Conservation (phyloP, 2,888 invertebrate genomes). For the Disparrhopalites patrizii region DNA sequence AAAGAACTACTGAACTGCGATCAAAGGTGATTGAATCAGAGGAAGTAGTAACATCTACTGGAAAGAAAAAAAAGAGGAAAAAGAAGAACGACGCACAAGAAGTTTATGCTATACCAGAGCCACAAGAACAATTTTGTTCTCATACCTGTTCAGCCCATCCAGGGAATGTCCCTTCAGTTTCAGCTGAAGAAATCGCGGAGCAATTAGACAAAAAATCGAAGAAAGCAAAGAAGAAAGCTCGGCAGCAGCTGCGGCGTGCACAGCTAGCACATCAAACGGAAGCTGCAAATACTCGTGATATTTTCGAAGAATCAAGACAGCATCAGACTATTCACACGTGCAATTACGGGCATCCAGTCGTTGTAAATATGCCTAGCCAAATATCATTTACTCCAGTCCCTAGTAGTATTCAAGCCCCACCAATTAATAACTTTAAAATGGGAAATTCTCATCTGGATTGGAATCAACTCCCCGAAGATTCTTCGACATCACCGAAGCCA, state of each 20-base stretch:
- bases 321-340: not conserved
- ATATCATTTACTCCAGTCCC: not conserved
- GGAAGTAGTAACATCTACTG: not conserved
- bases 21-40: too few species aligned
- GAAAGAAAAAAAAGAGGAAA: not conserved
- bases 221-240: constrained; percentile 7
- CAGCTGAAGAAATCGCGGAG: not conserved
- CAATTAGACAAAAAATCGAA: not conserved
- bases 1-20: too few species aligned
- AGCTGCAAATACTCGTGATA: not conserved
- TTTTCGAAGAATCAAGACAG: not conserved
- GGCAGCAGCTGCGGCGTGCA: not conserved
- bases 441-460: constrained; percentile 10
- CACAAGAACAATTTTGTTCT: not conserved
- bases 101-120: not conserved
- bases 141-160: not conserved
- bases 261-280: not conserved
- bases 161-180: not conserved
- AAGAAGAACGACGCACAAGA: too few species aligned
- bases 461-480: constrained; percentile 6
- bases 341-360: not conserved
- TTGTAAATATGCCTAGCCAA: not conserved
- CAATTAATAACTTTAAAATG: not conserved
- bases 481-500: not conserved
- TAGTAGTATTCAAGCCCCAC: constrained; percentile 1